A percentile compares a stretch with the other conserved stretches of the same genome.
Conservation (phyloP, 2,113 vertebrate species). For the Theropithecus gelada region DNA sequence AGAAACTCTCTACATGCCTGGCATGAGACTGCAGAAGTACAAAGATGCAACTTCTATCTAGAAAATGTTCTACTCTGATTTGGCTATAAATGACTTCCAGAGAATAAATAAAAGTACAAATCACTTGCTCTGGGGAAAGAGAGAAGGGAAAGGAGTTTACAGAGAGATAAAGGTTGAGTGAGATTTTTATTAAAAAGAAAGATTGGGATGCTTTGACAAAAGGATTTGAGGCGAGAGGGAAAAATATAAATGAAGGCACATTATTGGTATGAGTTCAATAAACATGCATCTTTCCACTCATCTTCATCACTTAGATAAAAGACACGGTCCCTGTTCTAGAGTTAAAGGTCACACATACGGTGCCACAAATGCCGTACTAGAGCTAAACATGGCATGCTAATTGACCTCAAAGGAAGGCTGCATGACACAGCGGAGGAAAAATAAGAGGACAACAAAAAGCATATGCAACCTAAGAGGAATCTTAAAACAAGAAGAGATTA, state of each 20-base stretch:
- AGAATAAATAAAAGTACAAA: background rate
- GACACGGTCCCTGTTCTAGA: background rate
- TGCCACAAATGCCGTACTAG: background rate
- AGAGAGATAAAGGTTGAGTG: background rate
- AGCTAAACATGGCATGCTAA: background rate
- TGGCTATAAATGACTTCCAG: background rate
- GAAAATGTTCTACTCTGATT: background rate
- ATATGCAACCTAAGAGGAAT: background rate
- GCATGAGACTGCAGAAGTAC: background rate
- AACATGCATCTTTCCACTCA: background rate
- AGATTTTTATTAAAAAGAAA: background rate
- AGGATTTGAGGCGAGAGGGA: background rate
- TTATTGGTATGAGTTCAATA: background rate
- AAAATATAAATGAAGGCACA: background rate
- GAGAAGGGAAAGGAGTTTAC: background rate
- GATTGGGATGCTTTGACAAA: background rate
- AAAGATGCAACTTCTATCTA: background rate
- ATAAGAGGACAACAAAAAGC: background rate
- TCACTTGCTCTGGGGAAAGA: background rate
- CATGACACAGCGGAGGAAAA: fast-evolving
- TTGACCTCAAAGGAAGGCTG: background rate
- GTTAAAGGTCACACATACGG: no score
- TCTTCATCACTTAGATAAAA: background rate
- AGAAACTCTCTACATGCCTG: background rate
- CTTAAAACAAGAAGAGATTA: background rate